Conservation (phyloP, 1,140 invertebrate genomes). For the Phortica variegata region DNA sequence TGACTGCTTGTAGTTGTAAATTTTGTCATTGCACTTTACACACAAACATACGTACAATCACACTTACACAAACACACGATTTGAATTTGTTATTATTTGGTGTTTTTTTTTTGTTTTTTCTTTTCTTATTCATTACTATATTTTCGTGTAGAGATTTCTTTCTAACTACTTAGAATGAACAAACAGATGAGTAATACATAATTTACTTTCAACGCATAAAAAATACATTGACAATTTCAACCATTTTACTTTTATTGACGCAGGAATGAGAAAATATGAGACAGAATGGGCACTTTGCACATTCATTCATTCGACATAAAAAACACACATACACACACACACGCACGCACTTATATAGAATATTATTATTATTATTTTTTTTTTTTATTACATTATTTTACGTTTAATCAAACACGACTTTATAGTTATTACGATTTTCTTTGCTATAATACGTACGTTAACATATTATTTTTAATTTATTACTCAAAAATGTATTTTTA, state of each 20-base stretch:
- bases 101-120: not conserved
- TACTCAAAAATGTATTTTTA: constrained; percentile 34
- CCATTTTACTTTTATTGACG: too few relatives aligned
- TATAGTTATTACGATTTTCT: constrained; percentile 16
- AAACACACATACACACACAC: constrained; percentile 2
- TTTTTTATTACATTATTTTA: constrained; percentile 23
- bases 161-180: too few relatives aligned
- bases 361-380: constrained; percentile 5
- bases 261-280: too few relatives aligned
- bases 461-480: constrained; percentile 41
- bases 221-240: too few relatives aligned
- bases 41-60: constrained; percentile 14
- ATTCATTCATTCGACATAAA: not conserved
- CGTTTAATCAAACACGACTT: constrained; percentile 26
- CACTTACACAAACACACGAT: constrained; percentile 9
- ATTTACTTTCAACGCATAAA: too few relatives aligned
- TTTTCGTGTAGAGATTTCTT: too few relatives aligned
- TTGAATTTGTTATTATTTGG: too few relatives aligned
- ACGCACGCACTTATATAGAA: constrained; percentile 15
- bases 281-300: too few relatives aligned
- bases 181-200: too few relatives aligned
- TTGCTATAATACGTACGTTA: constrained; percentile 17
- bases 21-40: constrained; percentile 25
- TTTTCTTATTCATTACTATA: not conserved
- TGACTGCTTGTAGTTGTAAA: constrained; percentile 27